Conservation (phyloP, 2,888 invertebrate species). For the Eudasyphora cyanicolor region DNA sequence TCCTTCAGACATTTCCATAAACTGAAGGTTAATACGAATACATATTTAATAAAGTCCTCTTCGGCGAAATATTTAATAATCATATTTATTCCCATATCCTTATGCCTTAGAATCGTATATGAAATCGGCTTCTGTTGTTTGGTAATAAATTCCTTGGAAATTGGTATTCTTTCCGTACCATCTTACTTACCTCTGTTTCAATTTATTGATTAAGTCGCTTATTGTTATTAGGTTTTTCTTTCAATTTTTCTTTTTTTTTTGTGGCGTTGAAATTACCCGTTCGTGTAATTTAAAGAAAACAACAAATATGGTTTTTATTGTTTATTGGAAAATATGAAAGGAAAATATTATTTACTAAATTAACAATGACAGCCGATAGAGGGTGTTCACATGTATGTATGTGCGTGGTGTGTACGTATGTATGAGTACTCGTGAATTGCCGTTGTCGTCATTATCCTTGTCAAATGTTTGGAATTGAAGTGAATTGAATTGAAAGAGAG, state of each 20-base stretch:
- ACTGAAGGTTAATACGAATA: not conserved
- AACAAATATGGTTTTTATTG: constrained; percentile 10
- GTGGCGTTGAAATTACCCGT: not conserved
- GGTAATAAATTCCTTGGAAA: not conserved
- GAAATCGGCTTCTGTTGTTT: not conserved
- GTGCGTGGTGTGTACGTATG: not conserved
- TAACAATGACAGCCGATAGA: constrained; percentile 33
- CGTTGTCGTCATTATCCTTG: constrained; percentile 31
- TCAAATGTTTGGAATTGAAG: constrained; percentile 20
- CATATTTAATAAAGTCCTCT: constrained; percentile 3
- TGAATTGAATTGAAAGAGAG: constrained; percentile 31
- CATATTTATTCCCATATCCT: not conserved
- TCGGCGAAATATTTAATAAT: not conserved
- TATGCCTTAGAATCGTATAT: not conserved
- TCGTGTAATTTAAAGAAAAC: constrained; percentile 10
- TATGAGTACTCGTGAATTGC: too few species aligned
- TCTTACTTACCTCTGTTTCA: not conserved
- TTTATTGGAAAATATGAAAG: constrained; percentile 3
- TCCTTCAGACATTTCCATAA: not conserved
- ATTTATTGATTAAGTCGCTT: not conserved
- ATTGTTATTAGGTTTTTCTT: not conserved
- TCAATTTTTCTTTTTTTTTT: not conserved
- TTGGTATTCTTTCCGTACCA: not conserved
- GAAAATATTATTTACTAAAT: constrained; percentile 32
- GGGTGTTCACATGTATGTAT: too few species aligned